A percentile compares a stretch with the other conserved stretches of the same genome.
Evolutionary conservation across 1,140 invertebrate genomes (phyloP).

Genomic region (Calephelis nemesis): DNA sequence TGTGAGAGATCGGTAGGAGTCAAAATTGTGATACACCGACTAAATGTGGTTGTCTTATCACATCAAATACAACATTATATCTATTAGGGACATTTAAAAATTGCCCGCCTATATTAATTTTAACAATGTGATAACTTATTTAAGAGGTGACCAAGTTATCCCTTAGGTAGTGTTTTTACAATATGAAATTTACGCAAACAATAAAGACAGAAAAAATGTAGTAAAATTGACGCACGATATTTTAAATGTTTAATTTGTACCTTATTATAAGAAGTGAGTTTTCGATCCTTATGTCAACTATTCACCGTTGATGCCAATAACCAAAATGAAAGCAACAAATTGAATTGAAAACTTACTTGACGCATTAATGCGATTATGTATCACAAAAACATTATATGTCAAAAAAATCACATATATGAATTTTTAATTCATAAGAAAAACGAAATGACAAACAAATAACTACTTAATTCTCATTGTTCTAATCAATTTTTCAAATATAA

Average conservation of each 20-base stretch:
- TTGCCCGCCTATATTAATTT: constrained; percentile 57
- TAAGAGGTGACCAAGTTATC: constrained; percentile 51
- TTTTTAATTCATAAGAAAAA: constrained; percentile 76
- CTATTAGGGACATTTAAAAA: constrained; percentile 58
- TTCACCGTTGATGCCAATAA: constrained; percentile 37
- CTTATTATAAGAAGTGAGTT: constrained; percentile 42
- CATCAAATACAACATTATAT: constrained; percentile 68
- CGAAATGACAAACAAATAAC: constrained; percentile 69
- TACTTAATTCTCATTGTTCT: constrained; percentile 36
- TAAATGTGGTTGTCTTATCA: constrained; percentile 61
- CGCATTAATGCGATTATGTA: constrained; percentile 74
- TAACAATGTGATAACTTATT: constrained; percentile 68
- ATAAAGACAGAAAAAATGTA: constrained; percentile 23
- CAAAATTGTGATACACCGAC: constrained; percentile 62
- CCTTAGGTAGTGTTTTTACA: constrained; percentile 31
- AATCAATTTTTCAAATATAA: constrained; percentile 53
- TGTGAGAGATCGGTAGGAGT: constrained; percentile 57
- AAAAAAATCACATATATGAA: constrained; percentile 79
- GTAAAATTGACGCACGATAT: constrained; percentile 50
- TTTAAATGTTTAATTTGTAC: constrained; percentile 65
- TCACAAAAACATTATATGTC: constrained; percentile 79
- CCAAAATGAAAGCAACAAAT: constrained; percentile 48
- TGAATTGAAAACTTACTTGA: constrained; percentile 56
- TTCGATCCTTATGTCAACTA: constrained; percentile 34
- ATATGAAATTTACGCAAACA: constrained; percentile 43